A percentile compares a stretch with the other conserved stretches of the same genome.
Conservation (phyloP, 2,888 invertebrate species). For the Papilio protenor region DNA sequence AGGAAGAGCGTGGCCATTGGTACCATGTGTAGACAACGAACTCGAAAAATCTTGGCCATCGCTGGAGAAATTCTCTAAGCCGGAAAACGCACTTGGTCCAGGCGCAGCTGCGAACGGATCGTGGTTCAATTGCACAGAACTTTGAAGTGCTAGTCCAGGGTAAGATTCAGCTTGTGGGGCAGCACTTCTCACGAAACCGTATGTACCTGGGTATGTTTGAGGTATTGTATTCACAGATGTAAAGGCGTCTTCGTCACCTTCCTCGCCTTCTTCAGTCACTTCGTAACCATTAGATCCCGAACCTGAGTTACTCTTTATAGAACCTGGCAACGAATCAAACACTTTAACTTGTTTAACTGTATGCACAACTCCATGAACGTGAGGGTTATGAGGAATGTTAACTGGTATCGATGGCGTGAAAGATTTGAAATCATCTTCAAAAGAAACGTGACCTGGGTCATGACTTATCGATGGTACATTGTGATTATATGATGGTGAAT, state of each 20-base stretch:
- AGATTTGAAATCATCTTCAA: slow-evolving; percentile 64
- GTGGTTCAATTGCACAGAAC: slow-evolving; percentile 57
- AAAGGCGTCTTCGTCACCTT: slow-evolving; percentile 70
- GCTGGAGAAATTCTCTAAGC: slow-evolving; percentile 61
- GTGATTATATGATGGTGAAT: slow-evolving; percentile 49
- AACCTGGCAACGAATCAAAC: slow-evolving; percentile 70
- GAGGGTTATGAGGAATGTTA: slow-evolving; percentile 56
- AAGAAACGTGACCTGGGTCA: slow-evolving; percentile 56
- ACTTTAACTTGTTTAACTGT: slow-evolving; percentile 78
- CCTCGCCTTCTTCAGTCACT: slow-evolving; percentile 75
- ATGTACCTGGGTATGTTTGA: slow-evolving; percentile 68
- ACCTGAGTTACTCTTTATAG: slow-evolving; percentile 53
- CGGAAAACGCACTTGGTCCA: slow-evolving; percentile 59
- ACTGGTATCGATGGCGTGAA: slow-evolving; percentile 61
- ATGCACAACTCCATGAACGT: slow-evolving; percentile 64
- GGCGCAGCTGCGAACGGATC: slow-evolving; percentile 62
- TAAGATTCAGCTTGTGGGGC: slow-evolving; percentile 65
- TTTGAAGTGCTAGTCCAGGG: slow-evolving; percentile 60
- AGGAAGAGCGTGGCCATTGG: slow-evolving; percentile 48
- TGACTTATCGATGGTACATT: slow-evolving; percentile 53
- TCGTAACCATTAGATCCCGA: slow-evolving; percentile 66
- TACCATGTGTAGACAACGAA: slow-evolving; percentile 55
- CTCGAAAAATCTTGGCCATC: slow-evolving; percentile 58
- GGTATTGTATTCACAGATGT: slow-evolving; percentile 67
- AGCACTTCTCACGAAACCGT: slow-evolving; percentile 64